Evolutionary conservation across 30 jellyfish, hydroid and myxozoan genomes (phyloP), one percentile per base, ranked within the genome.

Genomic region (Aurelia aurita complex sp. Pacific): DNA sequence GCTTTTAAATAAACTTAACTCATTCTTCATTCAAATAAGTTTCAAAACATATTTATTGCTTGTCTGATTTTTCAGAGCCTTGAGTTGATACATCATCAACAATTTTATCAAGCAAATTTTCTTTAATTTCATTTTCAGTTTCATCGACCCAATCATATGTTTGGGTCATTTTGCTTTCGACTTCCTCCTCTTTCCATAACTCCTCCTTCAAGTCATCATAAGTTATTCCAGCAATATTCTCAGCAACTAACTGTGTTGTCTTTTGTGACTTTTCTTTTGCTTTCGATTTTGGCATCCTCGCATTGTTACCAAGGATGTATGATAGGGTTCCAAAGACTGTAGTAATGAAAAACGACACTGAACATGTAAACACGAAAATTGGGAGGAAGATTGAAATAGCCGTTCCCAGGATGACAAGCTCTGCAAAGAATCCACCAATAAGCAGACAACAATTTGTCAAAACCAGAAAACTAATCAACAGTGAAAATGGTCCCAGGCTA

Each of bases 111-210:
- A 8, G 12, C 11, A 46, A 46, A 46, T 46, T 9, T 46, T 38
- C 64, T 29, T 70, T 35, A 13, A 70, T 60, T 23, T 61, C 61
- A 19, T 76, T 72, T 12, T 46, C 70, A n/a, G 77, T 77, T 77
- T 77, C 46, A 29, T 38, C 87, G 40, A 77, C 77, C 87, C 74
- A 77, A 17, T 77, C 77, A 46, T 38, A 34, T 34, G 87, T 77
- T 43, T 77, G 87, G 19, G 77, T 77, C 87, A 77, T 77, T 77
- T 77, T 77, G 77, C 50, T 77, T 2, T 19, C 77, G 62, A 77
- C 19, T 46, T 77, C 87, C 0, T 57, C 87, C 10, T 8, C 59
- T 52, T 73, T 73, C 50, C 6, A 2, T 4, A 46, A 9, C 57
- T 46, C 57, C 57, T 4, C 15, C 1, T 46, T 6, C 12, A 46